phyloP scores from a whole-genome alignment of 2,888 invertebrate genomes.

The Pseudococcus jackbeardsleyi region DNA sequence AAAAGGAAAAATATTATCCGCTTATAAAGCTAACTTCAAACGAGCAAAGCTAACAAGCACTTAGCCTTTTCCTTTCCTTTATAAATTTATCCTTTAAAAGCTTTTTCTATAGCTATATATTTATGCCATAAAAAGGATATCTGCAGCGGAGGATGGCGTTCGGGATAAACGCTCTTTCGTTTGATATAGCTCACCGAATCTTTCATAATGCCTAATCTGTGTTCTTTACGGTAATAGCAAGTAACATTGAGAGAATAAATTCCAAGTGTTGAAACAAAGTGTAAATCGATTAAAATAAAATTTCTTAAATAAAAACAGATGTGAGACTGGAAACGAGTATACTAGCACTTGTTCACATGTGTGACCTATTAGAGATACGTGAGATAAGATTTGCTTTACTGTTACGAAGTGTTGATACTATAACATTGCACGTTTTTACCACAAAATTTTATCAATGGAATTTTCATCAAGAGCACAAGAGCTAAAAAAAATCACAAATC shows the following conservation, averaged over 20 bases:
- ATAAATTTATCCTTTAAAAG: conserved; percentile 65
- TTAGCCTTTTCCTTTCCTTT: conserved; percentile 63
- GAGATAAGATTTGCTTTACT: background rate
- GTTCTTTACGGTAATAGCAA: conserved; percentile 25
- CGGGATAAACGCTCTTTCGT: conserved; percentile 62
- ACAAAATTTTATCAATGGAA: background rate
- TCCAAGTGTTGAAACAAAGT: conserved; percentile 30
- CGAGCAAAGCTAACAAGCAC: conserved; percentile 65
- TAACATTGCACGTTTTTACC: background rate
- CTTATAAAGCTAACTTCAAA: conserved; percentile 65
- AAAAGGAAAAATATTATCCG: conserved; percentile 64
- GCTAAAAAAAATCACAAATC: no score
- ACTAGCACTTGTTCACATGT: background rate
- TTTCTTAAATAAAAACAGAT: background rate
- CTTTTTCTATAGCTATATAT: conserved; percentile 63
- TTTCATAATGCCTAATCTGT: conserved; percentile 53
- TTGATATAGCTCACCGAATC: conserved; percentile 43
- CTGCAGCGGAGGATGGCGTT: conserved; percentile 59
- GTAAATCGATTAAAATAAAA: conserved; percentile 22
- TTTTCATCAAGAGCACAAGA: background rate
- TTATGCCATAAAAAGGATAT: conserved; percentile 63
- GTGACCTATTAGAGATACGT: background rate
- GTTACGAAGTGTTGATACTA: background rate
- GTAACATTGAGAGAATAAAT: background rate
- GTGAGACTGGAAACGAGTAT: background rate